Evolutionary conservation across 2,888 invertebrate genomes (phyloP).

Genomic region (Azorinus chamasolen): DNA sequence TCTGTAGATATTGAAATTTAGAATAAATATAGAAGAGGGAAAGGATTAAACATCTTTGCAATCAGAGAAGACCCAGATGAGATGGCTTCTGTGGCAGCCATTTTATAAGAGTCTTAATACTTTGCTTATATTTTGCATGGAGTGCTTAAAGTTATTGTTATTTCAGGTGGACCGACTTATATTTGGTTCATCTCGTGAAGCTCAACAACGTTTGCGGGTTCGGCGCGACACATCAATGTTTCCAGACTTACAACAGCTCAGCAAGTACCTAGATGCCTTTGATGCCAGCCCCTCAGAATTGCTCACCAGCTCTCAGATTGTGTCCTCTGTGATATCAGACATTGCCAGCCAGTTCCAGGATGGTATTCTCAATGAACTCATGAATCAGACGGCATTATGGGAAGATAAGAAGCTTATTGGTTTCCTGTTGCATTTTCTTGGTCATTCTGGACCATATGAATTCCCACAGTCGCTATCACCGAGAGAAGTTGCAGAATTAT

Average conservation of each 20-base stretch:
- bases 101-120: too few relatives aligned
- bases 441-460: constrained; percentile 31
- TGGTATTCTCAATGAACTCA: constrained; percentile 58
- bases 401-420: constrained; percentile 50
- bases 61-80: too few relatives aligned
- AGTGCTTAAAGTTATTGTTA: too few relatives aligned
- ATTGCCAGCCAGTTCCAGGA: constrained; percentile 40
- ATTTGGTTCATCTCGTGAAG: constrained; percentile 69
- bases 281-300: constrained; percentile 5
- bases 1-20: too few relatives aligned
- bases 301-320: constrained; percentile 16
- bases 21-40: too few relatives aligned
- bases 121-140: too few relatives aligned
- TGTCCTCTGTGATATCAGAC: constrained; percentile 35
- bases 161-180: constrained; percentile 76
- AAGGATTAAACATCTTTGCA: too few relatives aligned
- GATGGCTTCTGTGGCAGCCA: too few relatives aligned
- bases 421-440: constrained; percentile 49
- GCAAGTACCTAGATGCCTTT: constrained; percentile 18
- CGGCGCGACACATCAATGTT: constrained; percentile 33
- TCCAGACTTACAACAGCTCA: constrained; percentile 24
- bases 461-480: constrained; percentile 53
- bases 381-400: constrained; percentile 58
- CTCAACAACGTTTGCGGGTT: constrained; percentile 10
- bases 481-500: constrained; percentile 65